These are phyloP conservation scores for Sebastes taczanowskii DNA, from an alignment of 2,797 vertebrate genomes.

Conservation along the genomic window DNA sequence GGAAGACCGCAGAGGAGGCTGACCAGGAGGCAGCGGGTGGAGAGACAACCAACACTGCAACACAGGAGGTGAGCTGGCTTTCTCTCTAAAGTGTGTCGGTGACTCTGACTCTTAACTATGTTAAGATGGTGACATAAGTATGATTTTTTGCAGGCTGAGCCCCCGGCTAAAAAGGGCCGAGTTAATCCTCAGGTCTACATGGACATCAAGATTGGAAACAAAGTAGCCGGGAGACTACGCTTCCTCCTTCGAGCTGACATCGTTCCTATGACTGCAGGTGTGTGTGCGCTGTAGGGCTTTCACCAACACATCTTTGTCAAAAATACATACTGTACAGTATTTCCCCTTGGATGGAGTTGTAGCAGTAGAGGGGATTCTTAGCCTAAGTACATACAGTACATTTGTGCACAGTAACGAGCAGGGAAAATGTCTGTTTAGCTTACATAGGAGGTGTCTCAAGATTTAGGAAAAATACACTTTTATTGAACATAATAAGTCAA, in stretches of 20 bases:
- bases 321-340: too few relatives aligned
- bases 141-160: conserved; percentile 84
- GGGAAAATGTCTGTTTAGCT: too few relatives aligned
- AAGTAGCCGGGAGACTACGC: conserved; percentile 90
- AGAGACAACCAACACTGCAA: conserved; percentile 79
- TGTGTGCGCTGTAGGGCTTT: conserved; percentile 2
- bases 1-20: conserved; percentile 93
- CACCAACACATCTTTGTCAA: neutral
- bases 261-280: conserved; percentile 97
- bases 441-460: too few relatives aligned
- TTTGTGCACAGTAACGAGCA: too few relatives aligned
- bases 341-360: too few relatives aligned
- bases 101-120: neutral
- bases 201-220: conserved; percentile 99
- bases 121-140: neutral
- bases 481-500: too few relatives aligned
- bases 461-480: too few relatives aligned
- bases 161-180: conserved; percentile 90
- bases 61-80: conserved; percentile 83
- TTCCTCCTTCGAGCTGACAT: conserved; percentile 93
- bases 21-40: conserved; percentile 81
- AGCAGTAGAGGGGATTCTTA: too few relatives aligned
- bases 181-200: conserved; percentile 96
- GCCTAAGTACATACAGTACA: too few relatives aligned
- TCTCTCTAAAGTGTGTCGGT: neutral